Conservation (phyloP, 2,113 vertebrate species). For the Phalacrocorax brasilianus region DNA sequence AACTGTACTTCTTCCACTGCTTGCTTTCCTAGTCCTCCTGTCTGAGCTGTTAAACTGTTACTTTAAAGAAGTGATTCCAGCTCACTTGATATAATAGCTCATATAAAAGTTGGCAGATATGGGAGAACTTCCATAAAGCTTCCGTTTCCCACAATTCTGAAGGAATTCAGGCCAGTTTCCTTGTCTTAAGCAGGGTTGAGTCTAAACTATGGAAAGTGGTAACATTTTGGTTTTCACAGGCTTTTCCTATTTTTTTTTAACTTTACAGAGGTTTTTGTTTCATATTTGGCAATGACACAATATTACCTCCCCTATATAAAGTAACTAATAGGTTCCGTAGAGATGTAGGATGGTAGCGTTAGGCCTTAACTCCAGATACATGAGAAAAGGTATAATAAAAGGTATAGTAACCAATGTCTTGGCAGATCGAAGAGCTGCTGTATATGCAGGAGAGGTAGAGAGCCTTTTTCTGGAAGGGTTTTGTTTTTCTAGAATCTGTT, state of each 20-base stretch:
- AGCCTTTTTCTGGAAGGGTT: neutral
- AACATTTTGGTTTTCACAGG: neutral
- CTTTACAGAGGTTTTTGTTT: neutral
- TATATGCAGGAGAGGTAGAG: neutral
- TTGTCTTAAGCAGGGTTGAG: neutral
- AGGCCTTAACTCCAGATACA: too few species aligned
- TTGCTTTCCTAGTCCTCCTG: neutral
- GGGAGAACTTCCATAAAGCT: neutral
- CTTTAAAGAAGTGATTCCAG: neutral
- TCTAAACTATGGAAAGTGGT: neutral
- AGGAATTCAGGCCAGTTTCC: neutral
- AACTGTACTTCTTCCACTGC: neutral
- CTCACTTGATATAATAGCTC: neutral
- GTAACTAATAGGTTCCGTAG: neutral
- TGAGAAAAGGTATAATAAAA: too few species aligned
- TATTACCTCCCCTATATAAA: neutral
- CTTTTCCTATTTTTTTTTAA: neutral
- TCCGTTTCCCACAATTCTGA: neutral
- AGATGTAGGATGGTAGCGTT: neutral
- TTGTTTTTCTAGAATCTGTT: neutral
- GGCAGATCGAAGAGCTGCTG: neutral
- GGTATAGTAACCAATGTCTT: neutral
- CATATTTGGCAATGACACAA: neutral
- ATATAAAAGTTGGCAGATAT: neutral
- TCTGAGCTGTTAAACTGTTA: neutral